phyloP scores from a whole-genome alignment of 2,888 invertebrate species.

The Standfussiana lucernea region DNA sequence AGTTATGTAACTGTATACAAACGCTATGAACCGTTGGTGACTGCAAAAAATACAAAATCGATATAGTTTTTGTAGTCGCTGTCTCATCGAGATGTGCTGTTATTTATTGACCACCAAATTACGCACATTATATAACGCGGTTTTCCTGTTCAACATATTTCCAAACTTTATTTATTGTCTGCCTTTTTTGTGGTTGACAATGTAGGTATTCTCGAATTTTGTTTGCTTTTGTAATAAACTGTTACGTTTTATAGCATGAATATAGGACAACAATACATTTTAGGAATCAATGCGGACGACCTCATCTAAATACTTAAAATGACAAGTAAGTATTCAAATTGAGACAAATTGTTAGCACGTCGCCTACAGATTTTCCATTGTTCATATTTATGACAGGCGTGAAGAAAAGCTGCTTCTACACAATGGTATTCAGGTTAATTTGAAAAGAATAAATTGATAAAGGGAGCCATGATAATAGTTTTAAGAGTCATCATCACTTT shows the following conservation, averaged over 20 bases:
- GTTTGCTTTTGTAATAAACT: constrained; percentile 35
- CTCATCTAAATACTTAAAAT: constrained; percentile 20
- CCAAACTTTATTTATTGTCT: constrained; percentile 58
- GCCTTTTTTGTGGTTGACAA: constrained; percentile 47
- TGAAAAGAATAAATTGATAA: constrained; percentile 55
- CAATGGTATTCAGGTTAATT: constrained; percentile 52
- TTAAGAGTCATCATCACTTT: constrained; percentile 32
- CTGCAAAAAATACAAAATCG: constrained; percentile 65
- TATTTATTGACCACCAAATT: constrained; percentile 69
- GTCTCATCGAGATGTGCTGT: constrained; percentile 61
- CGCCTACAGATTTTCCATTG: constrained; percentile 46
- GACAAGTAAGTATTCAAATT: constrained; percentile 54
- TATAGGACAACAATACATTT: constrained; percentile 22
- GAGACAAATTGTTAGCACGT: constrained; percentile 52
- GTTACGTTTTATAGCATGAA: constrained; percentile 31
- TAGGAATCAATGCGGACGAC: constrained; percentile 11
- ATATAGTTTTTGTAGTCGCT: constrained; percentile 64
- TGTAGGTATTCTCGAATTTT: constrained; percentile 29
- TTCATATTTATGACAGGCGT: constrained; percentile 42
- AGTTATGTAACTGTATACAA: constrained; percentile 62
- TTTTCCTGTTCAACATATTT: constrained; percentile 65
- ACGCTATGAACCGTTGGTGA: constrained; percentile 51
- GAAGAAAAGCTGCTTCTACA: constrained; percentile 38
- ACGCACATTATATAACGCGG: constrained; percentile 60
- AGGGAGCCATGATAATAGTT: constrained; percentile 43